A percentile compares a stretch with the other conserved stretches of the same genome.
phyloP scores from a whole-genome alignment of 2,113 vertebrate genomes.

The Eclectus roratus region DNA sequence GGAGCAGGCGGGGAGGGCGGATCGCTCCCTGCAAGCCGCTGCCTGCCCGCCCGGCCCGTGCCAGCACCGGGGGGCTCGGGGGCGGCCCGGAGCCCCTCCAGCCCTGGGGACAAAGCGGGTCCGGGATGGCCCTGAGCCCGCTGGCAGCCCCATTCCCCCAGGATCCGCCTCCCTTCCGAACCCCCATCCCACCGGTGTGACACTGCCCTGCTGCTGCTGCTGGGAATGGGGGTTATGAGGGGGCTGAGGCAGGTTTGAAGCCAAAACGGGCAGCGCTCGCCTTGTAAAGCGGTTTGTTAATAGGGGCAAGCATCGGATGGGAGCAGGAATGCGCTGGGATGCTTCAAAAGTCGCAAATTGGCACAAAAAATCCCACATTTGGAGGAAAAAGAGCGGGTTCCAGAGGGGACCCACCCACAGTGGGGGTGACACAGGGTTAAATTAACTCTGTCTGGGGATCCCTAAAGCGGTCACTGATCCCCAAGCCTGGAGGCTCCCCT shows the following conservation, averaged over 20 bases:
- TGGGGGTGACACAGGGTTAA: not conserved
- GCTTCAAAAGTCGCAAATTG: not conserved
- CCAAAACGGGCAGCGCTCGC: accelerated
- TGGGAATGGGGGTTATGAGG: not conserved
- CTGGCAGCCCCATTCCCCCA: not conserved
- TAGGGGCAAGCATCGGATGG: accelerated
- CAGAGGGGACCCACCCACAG: accelerated
- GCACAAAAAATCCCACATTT: not conserved
- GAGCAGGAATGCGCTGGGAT: not conserved
- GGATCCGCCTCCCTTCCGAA: not conserved
- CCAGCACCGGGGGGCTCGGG: not conserved
- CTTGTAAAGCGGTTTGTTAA: accelerated
- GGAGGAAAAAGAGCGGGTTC: not conserved
- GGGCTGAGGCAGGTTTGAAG: not conserved
- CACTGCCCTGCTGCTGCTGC: not conserved
- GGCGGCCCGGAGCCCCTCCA: not conserved
- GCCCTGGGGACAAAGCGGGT: not conserved
- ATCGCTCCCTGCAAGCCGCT: not conserved
- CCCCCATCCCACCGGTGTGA: accelerated
- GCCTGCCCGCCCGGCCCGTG: not conserved
- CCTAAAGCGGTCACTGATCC: accelerated
- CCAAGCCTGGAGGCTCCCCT: not conserved
- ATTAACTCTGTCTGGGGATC: accelerated
- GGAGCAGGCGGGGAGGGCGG: constrained; percentile 8
- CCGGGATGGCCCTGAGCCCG: accelerated